Evolutionary conservation across 2,797 vertebrate genomes (phyloP), one percentile per base, ranked within the genome.

Genomic region (Crypturellus tataupa): DNA sequence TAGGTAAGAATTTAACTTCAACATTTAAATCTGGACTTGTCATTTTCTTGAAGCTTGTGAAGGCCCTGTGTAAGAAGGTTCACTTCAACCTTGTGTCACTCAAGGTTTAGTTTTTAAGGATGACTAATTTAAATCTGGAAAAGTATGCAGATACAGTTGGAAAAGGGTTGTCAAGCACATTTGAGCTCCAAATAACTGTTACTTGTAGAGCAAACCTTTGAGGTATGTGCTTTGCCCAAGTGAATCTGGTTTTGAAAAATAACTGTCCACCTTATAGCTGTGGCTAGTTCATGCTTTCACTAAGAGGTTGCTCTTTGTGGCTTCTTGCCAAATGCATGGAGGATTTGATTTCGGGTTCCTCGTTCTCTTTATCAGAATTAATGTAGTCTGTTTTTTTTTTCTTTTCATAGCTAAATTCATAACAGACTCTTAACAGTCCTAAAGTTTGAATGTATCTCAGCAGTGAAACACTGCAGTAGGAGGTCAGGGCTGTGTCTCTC

Each of bases 1-100:
- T 20, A 62, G 47, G 15, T 55, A 12, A 39, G 39, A 70, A 29
- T 55, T 27, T 33, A 44, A 53, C 58, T 11, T 70, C 21, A 64
- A 31, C 12, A 2, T 10, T 75, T 60, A 19, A 17, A 24, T 4
- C 2, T 49, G n/a, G 21, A 2, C 19, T 0, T 33, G 11, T 78
- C 55, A 16, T 19, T 81, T 16, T 65, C 35, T 35, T 59, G 49
- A 55, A 49, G 19, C 19, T 90, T 76, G 8, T 42, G 15, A 81
- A 86, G 37, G 8, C 55, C 10, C 2, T 42, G 6, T 1, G 1
- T 76, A 60, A 29, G 85, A 53, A 35, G 37, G 37, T 37, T 37
- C 37, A 37, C 37, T 37, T 37, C 37, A 37, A 37, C 37, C 37
- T 37, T 37, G 37, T 0, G 60, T 1, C 12, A 4, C 79, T 87